These are phyloP conservation scores for Ostrea edulis DNA, from an alignment of 1,140 invertebrate genomes.

Conservation along the genomic window DNA sequence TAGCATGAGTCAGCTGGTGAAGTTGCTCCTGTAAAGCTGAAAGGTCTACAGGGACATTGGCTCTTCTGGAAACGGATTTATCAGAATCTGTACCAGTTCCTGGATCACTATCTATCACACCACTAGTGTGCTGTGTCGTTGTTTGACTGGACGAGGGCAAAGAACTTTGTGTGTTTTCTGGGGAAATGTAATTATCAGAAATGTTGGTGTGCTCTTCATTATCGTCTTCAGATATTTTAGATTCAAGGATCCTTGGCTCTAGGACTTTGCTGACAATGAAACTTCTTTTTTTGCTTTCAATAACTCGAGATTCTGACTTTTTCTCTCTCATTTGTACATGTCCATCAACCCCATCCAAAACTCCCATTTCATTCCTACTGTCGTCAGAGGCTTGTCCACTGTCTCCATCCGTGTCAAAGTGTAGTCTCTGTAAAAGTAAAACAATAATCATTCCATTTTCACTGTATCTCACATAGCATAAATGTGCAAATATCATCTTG, in stretches of 20 bases:
- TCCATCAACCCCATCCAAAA: constrained; percentile 39
- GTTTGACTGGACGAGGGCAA: constrained; percentile 52
- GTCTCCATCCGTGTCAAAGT: constrained; percentile 59
- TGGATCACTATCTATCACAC: constrained; percentile 53
- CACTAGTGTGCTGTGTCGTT: constrained; percentile 27
- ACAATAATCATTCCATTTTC: not conserved
- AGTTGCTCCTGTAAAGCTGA: constrained; percentile 71
- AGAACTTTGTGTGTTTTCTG: constrained; percentile 58
- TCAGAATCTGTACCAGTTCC: constrained; percentile 61
- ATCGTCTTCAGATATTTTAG: constrained; percentile 72
- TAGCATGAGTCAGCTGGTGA: constrained; percentile 60
- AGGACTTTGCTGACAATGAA: constrained; percentile 70
- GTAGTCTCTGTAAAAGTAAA: constrained; percentile 64
- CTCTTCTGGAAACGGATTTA: constrained; percentile 60
- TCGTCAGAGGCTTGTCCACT: constrained; percentile 57
- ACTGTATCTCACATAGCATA: not conserved
- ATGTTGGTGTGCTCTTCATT: constrained; percentile 60
- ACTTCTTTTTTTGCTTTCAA: constrained; percentile 70
- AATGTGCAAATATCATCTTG: not conserved
- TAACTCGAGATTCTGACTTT: constrained; percentile 60
- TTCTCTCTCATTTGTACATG: constrained; percentile 30
- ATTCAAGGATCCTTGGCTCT: constrained; percentile 60
- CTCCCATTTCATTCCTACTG: constrained; percentile 48
- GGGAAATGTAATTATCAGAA: constrained; percentile 62
- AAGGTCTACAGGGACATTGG: constrained; percentile 70